Evolutionary conservation across 1,140 invertebrate species (phyloP).

Genomic region (Ladona fulva): DNA sequence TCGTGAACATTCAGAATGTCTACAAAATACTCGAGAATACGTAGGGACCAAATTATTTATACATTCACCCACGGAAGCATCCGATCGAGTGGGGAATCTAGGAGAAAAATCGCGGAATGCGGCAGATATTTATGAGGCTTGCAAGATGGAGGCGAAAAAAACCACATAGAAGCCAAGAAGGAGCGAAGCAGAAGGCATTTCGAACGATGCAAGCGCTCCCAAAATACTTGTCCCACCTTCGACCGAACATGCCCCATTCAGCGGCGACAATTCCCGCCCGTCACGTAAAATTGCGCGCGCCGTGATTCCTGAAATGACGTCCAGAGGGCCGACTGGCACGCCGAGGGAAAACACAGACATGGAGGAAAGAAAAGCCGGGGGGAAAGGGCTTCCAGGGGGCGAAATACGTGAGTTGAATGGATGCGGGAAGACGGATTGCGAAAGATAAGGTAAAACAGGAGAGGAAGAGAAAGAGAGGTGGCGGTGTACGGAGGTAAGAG

Average conservation of each 20-base stretch:
- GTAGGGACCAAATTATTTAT: background rate
- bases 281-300: background rate
- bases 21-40: too few species aligned
- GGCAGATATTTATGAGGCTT: background rate
- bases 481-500: background rate
- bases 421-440: background rate
- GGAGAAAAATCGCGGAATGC: background rate
- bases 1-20: too few species aligned
- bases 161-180: background rate
- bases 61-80: background rate
- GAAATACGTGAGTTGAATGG: background rate
- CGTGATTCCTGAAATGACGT: background rate
- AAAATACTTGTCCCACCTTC: background rate
- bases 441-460: background rate
- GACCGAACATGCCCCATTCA: background rate
- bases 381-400: background rate
- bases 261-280: background rate
- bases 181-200: background rate
- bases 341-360: background rate
- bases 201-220: background rate
- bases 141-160: background rate
- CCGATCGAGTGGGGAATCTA: background rate
- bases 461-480: background rate
- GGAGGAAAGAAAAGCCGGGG: background rate
- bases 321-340: background rate